Base-by-base conservation (phyloP, 2,888 invertebrate species). In the Drosophila limbata region DNA sequence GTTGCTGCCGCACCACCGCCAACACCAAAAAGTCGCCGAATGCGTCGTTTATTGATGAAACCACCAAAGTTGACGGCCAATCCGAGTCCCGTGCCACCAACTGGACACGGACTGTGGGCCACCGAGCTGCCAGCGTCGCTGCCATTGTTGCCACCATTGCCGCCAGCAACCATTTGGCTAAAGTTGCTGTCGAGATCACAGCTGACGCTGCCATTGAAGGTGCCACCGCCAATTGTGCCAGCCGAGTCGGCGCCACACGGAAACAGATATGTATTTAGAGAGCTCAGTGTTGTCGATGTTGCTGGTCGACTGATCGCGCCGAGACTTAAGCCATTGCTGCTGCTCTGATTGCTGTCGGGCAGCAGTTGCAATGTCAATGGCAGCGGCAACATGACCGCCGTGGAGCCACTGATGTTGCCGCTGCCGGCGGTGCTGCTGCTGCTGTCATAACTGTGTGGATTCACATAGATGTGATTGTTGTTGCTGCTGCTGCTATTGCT, bases 221-320 rank as follows among this genome's bases (percentile, higher is more conserved):
- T 89, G 57, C 85, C 75, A 13, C 84, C 90, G 4, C 90, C 90
- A 31, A 90, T 87, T 51, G 88, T 88, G 73, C 90, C 90, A 4
- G 86, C 81, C 6, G 89, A 89, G 28, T 88, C 90, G 71, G 88
- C 83, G n/a, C 90, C 88, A 52, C 91, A 90, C 42, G 92, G 92
- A 64, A 92, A 92, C 11, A 92, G 91, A 92, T 92, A 92, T 91
- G 92, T 92, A 72, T 92, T 92, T 25, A 92, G 81, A 21, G 92
- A 92, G 79, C 91, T 92, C 61, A 92, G 71, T 35, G 92, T 92
- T 39, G 91, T 91, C 40, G 92, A 91, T 33, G 92, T 92, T 10
- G 59, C 50, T 1, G 69, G 68, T 1, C 81, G 84, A 42, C 87
- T 84, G 25, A 85, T 73, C 53, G 85, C 86, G 5, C 83, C 87